Percentiles rank a stretch among this genome's conserved stretches.
Evolutionary conservation across 2,113 vertebrate species (phyloP).

Genomic region (Ardeotis arabs): DNA sequence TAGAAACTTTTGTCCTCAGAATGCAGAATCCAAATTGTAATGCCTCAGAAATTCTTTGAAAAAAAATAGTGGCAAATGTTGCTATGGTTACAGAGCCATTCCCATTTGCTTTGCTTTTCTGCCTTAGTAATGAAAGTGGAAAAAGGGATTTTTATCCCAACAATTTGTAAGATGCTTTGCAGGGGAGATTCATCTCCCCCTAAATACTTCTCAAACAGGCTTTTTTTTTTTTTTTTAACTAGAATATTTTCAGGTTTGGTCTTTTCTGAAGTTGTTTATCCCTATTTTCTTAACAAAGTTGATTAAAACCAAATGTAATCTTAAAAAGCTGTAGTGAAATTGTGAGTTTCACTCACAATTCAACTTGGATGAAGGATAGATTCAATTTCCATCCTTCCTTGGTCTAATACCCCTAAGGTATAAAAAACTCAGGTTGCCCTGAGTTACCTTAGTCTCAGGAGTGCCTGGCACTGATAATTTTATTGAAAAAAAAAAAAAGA

Average conservation of each 20-base stretch:
- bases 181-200: not conserved
- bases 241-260: not conserved
- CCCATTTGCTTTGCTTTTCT: conserved; percentile 45
- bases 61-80: conserved; percentile 33
- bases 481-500: not conserved
- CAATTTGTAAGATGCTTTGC: not conserved
- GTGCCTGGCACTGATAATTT: not conserved
- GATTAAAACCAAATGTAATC: not conserved
- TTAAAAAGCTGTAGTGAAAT: not conserved
- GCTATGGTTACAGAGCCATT: conserved; percentile 55
- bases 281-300: not conserved
- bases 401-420: not conserved
- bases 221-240: not conserved
- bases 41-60: conserved; percentile 6
- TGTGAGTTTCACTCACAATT: not conserved
- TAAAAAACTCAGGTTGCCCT: not conserved
- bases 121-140: conserved; percentile 20
- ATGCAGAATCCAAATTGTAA: conserved; percentile 14
- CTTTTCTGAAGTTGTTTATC: not conserved
- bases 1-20: conserved; percentile 28
- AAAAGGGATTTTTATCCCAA: conserved; percentile 25
- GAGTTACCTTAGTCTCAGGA: not conserved
- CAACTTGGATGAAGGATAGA: not conserved
- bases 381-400: not conserved
- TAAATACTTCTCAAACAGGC: not conserved